Evolutionary conservation across 2,797 vertebrate species (phyloP), one percentile per base, ranked within the genome.

Genomic region (Gymnothorax reevesii): DNA sequence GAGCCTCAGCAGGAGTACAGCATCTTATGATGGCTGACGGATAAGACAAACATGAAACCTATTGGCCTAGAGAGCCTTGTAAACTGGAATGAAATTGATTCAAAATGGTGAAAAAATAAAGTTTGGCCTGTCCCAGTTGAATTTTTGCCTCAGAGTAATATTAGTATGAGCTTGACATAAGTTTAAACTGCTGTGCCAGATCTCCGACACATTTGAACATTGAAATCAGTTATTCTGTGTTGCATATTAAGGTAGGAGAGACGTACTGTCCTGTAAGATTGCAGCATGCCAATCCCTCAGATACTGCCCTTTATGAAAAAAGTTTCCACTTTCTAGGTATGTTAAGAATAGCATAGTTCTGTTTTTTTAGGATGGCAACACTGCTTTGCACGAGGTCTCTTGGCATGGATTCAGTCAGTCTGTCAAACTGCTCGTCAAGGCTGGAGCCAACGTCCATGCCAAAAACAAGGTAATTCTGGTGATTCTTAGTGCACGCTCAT

Each of bases 341-440:
- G 5, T 5, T 7, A 66, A 15, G 22, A 85, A 9, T 85, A 10
- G 73, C 2, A 0, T 10, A n/a, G 25, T 82, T 84, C 55, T 90
- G 77, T 59, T 90, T 90, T 83, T 77, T 79, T 92, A 99, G 98
- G 97, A 98, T 49, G 98, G 98, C 4, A 99, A 98, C 91, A 97
- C 98, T 0, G 97, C 97, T 73, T 96, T 99, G 57, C 98, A 99
- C 1, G 98, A 99, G 94, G 97, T 97, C 0, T 97, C 97, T 66
- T 99, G 98, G 98, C 98, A 99, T 2, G 98, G 98, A 77, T 99
- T 98, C 95, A 98, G 98, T 89, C 98, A 97, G 92, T 98, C 97
- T 1, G 97, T 97, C 92, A 98, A 98, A 94, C 95, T 98, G 90
- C 95, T 99, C 6, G 95, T 99, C 94, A 99, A 99, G 94, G 97